Evolutionary conservation across 23 tunicate genomes (phyloP), one percentile per base, ranked within the genome.

Genomic region (Ascidia mentula): DNA sequence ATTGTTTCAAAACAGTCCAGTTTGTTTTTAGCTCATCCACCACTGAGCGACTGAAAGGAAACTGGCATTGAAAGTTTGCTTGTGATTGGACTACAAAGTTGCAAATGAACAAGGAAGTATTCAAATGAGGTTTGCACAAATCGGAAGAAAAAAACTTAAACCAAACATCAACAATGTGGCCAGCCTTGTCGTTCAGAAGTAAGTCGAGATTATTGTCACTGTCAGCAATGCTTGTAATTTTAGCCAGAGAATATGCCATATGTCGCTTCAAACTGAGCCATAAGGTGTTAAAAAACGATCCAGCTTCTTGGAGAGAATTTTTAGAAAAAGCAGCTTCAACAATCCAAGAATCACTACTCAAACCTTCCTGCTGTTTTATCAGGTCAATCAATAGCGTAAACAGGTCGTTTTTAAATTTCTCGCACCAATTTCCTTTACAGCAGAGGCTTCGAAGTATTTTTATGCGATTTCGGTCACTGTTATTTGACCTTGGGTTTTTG

Each of bases 241-340:
- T 59, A 3, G 90, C 90, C 45, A 86, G 40, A 61, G 73, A 28
- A 15, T 32, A 22, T 5, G 74, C 79, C 33, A 74, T 32, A 17
- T 30, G 74, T 3, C 34, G 36, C 53, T 80, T 86, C 38, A 86
- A 59, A 45, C 77, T 26, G 36, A 86, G 75, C 90, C 90, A 86
- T 17, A 86, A 60, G 3, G 90, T 86, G 22, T 86, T 86, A 0
- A 45, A 53, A 37, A 86, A 80, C 0, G 90, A 80, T 35, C 90
- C 90, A 59, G 80, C 90, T 34, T 86, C 85, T 40, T 79, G 80
- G 6, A 86, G 71, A 73, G 79, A 39, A 40, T 70, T 40, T 0
- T 40, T 61, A 0, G 76, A 81, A 60, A 75, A 79, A 37, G 90
- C 90, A 79, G 80, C 90, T 5, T 46, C 31, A 0, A 72, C 80